Evolutionary conservation across 2,888 invertebrate genomes (phyloP).

Genomic region (Sinohyriopsis cumingii): DNA sequence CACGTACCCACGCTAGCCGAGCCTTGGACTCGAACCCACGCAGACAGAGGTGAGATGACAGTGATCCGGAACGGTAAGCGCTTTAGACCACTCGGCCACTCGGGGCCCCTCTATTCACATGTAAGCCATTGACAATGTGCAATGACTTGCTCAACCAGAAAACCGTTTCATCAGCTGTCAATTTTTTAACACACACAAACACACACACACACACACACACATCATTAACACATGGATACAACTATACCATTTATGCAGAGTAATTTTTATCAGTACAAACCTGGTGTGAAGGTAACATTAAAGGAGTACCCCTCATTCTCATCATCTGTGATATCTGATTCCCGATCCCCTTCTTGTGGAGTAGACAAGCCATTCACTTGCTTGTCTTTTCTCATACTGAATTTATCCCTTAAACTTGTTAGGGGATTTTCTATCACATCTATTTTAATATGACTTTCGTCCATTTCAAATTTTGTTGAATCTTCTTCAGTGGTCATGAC

Average conservation of each 20-base stretch:
- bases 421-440: neutral
- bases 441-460: neutral
- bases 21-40: too few relatives aligned
- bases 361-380: neutral
- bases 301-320: slow-evolving; percentile 28
- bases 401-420: neutral
- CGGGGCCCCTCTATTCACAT: too few relatives aligned
- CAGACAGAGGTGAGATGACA: too few relatives aligned
- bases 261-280: slow-evolving; percentile 22
- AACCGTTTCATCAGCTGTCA: too few relatives aligned
- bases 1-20: too few relatives aligned
- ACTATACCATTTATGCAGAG: neutral
- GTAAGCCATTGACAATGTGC: too few relatives aligned
- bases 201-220: too few relatives aligned
- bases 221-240: neutral
- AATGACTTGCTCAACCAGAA: too few relatives aligned
- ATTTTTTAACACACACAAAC: too few relatives aligned
- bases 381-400: neutral
- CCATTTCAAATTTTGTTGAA: slow-evolving; percentile 1
- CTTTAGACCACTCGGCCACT: too few relatives aligned
- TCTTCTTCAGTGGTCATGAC: neutral
- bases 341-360: slow-evolving; percentile 19
- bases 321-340: slow-evolving; percentile 46
- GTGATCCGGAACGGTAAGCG: too few relatives aligned
- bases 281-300: slow-evolving; percentile 51